Base-by-base conservation (phyloP, 1,140 invertebrate species). In the Micrasema longulum region DNA sequence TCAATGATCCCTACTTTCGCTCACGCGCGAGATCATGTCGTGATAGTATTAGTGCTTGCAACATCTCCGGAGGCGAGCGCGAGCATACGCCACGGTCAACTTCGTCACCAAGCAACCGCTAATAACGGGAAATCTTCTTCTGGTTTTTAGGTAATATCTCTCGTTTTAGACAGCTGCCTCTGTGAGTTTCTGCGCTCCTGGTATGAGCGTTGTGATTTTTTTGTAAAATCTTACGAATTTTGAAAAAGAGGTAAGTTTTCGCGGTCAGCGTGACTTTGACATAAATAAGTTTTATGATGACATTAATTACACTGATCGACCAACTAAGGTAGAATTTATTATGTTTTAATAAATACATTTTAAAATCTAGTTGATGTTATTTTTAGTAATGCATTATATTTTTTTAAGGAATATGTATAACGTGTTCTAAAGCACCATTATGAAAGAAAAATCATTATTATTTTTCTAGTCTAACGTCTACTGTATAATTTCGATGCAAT, bases 141-240 rank as follows among this genome's bases (percentile, higher is more conserved):
- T 60, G 31, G 55, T 60, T 60, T 60, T 60, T 38, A 60, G 55
- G 55, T 60, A 60, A 60, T 60, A 60, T 9, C 55, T 60, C 11
- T 16, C 14, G 55, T 60, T 60, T 60, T 60, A 60, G 55, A 20
- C 18, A 35, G 36, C 14, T 47, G 53, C 38, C 65, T 68, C 22
- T 43, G 41, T 12, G 50, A 1, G 50, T 22, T 52, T 68, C 48
- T 68, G 65, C 36, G 50, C 48, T 50, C 65, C 65, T 55, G 65
- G 50, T 55, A 45, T 31, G 7, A 41, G 50, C 48, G 48, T 23
- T 68, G 48, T 22, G 50, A 20, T 68, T 68, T 68, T 67, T 68
- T 68, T 68, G 65, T 55, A 55, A 68, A 68, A 68, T 57, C 36
- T 10, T 23, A 23, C 26, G 14, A 11, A 47, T 64, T 64, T 64